Evolutionary conservation across 1,140 invertebrate species (phyloP), one percentile per base, ranked within the genome.

Genomic region (Lucilia sericata): DNA sequence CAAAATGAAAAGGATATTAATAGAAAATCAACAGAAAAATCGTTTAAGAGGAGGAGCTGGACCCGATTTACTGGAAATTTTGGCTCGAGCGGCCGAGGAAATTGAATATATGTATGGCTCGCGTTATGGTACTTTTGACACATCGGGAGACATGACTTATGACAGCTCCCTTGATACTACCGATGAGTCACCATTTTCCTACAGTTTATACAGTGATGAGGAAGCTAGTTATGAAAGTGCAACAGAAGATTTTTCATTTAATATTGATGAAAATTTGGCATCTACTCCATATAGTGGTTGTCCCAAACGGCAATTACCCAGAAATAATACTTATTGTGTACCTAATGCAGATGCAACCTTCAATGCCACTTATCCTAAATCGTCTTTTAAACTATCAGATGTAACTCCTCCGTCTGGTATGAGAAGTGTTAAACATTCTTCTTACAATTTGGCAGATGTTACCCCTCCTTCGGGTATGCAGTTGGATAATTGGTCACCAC

Each of bases 1-100:
- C 25, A 17, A 86, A 19, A 42, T 88, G 76, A 84, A 88, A 14
- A 86, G 82, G 70, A 25, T 86, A 7, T 86, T 89, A 85, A 85
- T 86, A 25, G 84, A 88, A 5, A 86, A 88, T 80, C 87, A 89
- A 49, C 70, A 81, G 2, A 86, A 86, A 17, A 85, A 87, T 12
- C 84, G 84, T 13, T n/a, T 85, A 5, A 80, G 49, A 70, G 82
- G 81, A 1, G 13, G 42, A 13, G 19, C 10, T 0, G 83, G 83
- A 0, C 75, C 74, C 7, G 85, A 85, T 83, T 86, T 89, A 30
- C 88, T 87, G 88, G 65, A 76, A 0, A 88, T 89, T 13, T 65
- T 89, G 7, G 19, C 84, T 0, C 0, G 75, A 14, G 86, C 86
- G 5, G 88, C 88, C 25, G 36, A 47, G 7, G 74, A 84, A 55